Evolutionary conservation across 2,888 invertebrate genomes (phyloP).

Genomic region (Pollenia angustigena): DNA sequence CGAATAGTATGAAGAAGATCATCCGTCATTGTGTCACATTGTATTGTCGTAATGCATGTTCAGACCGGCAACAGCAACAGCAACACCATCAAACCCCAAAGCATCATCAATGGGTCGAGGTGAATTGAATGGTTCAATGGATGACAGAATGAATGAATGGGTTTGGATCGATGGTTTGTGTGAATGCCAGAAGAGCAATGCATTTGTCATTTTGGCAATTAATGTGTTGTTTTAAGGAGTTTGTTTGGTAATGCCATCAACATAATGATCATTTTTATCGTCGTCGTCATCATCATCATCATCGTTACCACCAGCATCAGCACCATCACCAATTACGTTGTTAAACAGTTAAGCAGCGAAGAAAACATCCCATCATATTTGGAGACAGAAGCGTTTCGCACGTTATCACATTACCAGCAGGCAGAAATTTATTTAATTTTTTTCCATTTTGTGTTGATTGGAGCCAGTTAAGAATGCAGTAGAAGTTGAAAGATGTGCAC

Average conservation of each 20-base stretch:
- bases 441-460: slow-evolving; percentile 37
- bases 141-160: slow-evolving; percentile 38
- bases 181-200: slow-evolving; percentile 64
- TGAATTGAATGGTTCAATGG: slow-evolving; percentile 46
- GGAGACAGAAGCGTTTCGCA: slow-evolving; percentile 70
- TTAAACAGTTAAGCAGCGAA: slow-evolving; percentile 42
- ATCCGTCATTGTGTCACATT: slow-evolving; percentile 73
- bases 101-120: slow-evolving; percentile 50
- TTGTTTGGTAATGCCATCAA: slow-evolving; percentile 53
- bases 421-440: slow-evolving; percentile 47
- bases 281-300: slow-evolving; percentile 14
- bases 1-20: slow-evolving; percentile 66
- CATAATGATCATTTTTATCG: slow-evolving; percentile 1
- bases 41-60: slow-evolving; percentile 60
- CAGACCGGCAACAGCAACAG: slow-evolving; percentile 27
- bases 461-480: slow-evolving; percentile 3
- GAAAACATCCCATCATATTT: slow-evolving; percentile 55
- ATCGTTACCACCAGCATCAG: slow-evolving; percentile 16
- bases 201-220: slow-evolving; percentile 73
- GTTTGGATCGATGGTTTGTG: slow-evolving; percentile 57
- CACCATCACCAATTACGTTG: slow-evolving; percentile 41
- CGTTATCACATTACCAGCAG: slow-evolving; percentile 69
- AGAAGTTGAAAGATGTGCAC: slow-evolving; percentile 42
- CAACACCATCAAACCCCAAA: slow-evolving; percentile 43
- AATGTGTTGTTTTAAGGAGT: slow-evolving; percentile 54